Percentiles rank a stretch among this genome's conserved stretches.
Conservation (phyloP, 1,140 invertebrate species). For the Bombus ignitus region DNA sequence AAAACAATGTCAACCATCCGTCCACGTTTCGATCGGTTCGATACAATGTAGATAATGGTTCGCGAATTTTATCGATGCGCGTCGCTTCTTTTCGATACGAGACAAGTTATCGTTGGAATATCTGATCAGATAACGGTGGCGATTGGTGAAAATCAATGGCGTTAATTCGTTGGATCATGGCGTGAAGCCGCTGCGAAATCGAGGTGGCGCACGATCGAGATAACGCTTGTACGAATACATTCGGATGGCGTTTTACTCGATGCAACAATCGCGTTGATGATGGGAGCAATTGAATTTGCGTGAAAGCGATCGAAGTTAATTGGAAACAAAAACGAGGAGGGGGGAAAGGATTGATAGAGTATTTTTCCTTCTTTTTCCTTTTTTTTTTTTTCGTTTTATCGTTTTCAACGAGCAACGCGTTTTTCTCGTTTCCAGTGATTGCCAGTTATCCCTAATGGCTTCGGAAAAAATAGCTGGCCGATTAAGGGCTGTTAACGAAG, state of each 20-base stretch:
- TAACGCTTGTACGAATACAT: slow-evolving; percentile 13
- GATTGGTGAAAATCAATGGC: neutral
- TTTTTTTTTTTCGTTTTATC: neutral
- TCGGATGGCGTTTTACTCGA: neutral
- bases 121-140: neutral
- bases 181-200: neutral
- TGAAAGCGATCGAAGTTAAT: slow-evolving; percentile 38
- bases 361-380: neutral
- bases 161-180: slow-evolving; percentile 22
- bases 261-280: slow-evolving; percentile 36
- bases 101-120: neutral
- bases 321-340: slow-evolving; percentile 28
- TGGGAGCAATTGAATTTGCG: slow-evolving; percentile 39
- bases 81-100: neutral
- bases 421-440: slow-evolving; percentile 25
- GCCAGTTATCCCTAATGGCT: slow-evolving; percentile 35
- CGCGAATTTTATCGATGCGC: neutral
- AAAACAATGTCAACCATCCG: slow-evolving; percentile 8
- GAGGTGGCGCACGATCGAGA: neutral
- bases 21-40: neutral
- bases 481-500: neutral
- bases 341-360: neutral
- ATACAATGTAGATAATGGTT: slow-evolving; percentile 34
- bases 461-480: neutral
- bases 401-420: neutral